Evolutionary conservation across 2,113 vertebrate species (phyloP).

Genomic region (Gymnocephalus cernua): DNA sequence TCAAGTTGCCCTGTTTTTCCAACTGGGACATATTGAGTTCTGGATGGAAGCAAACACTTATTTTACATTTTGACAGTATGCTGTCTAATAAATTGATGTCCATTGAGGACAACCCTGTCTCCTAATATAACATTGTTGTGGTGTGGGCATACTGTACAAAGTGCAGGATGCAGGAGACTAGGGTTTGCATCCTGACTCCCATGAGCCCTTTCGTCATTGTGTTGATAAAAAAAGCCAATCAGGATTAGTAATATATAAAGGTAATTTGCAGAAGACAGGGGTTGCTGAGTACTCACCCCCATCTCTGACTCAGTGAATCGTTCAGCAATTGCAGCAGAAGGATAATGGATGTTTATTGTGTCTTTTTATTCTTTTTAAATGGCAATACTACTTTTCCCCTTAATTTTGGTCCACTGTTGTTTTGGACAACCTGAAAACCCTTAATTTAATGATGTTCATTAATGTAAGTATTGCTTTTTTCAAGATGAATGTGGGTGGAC

Average conservation of each 20-base stretch:
- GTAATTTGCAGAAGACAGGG: background rate
- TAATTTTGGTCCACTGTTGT: constrained; percentile 5
- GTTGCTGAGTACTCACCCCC: background rate
- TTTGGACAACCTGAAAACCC: constrained; percentile 1
- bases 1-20: background rate
- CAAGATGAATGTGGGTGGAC: background rate
- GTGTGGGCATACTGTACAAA: background rate
- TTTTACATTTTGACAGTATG: background rate
- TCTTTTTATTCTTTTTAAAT: background rate
- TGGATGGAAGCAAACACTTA: background rate
- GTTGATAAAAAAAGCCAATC: background rate
- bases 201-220: background rate
- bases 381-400: background rate
- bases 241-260: background rate
- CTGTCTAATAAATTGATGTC: background rate
- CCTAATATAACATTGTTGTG: background rate
- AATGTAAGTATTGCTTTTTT: background rate
- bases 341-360: background rate
- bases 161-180: background rate
- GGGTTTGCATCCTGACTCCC: background rate
- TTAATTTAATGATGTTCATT: background rate
- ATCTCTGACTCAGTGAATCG: background rate
- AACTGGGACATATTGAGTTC: background rate
- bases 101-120: background rate
- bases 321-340: background rate